Base-by-base conservation (phyloP, 2,113 vertebrate species). In the Petrocephalus microphthalmus region DNA sequence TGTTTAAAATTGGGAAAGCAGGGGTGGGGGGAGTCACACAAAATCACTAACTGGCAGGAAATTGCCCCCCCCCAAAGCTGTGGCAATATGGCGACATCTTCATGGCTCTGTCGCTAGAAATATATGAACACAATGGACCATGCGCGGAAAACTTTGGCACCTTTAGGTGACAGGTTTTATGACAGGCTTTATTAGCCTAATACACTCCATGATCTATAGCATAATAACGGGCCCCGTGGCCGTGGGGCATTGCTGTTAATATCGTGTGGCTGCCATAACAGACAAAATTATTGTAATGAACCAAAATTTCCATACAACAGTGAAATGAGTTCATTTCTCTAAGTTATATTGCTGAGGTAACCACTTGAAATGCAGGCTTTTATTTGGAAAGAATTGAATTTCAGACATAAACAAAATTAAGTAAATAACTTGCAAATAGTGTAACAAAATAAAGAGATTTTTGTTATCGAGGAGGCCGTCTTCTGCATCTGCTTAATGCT, bases 321-420 rank as follows among this genome's bases (percentile, higher is more conserved):
- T 92, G 90, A 95, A 95, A 96, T 96, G 93, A 95, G 95, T 96
- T 96, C 95, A 96, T 96, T 96, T 96, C 94, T 95, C 95, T 93
- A 93, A 94, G 92, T 95, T 95, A 94, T 94, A 94, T 93, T 92
- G 92, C 94, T 92, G 92, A 93, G 94, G 94, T 93, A 93, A 94
- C 91, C 93, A 93, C 92, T 93, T 92, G 92, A 95, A 95, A 95
- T 92, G 92, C 92, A 95, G 95, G 94, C 93, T 92, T 95, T 95
- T 94, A 94, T 95, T 95, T 94, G 93, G 92, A 88, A 87, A 89
- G 92, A 94, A 95, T 95, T 94, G 91, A 93, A 93, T 95, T 95
- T 93, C 90, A 91, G 90, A 92, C 92, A 94, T 94, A 94, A 95
- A 95, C 94, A 94, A 91, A 94, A 94, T 95, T 94, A 95, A 91